Conservation (phyloP, 2,797 vertebrate genomes). For the Propithecus perrieri region DNA sequence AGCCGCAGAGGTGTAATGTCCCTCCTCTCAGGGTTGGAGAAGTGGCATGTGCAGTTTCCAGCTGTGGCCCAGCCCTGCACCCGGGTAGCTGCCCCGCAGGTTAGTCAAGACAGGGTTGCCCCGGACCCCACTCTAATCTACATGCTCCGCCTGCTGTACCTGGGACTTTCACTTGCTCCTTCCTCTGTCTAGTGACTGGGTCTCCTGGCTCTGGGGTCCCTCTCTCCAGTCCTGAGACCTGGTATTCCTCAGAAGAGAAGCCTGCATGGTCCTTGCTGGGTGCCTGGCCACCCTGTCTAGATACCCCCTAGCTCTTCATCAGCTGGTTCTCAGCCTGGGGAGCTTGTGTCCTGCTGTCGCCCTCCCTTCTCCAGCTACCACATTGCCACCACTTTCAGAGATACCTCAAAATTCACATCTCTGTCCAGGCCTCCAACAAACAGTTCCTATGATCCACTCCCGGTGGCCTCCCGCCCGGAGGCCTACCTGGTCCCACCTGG, state of each 20-base stretch:
- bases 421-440: not conserved
- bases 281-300: not conserved
- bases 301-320: not conserved
- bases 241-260: not conserved
- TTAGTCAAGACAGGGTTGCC: not conserved
- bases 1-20: not conserved
- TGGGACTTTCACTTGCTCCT: not conserved
- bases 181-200: not conserved
- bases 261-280: rapidly evolving
- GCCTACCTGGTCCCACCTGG: not conserved
- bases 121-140: rapidly evolving
- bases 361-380: not conserved
- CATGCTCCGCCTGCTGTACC: rapidly evolving
- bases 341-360: not conserved
- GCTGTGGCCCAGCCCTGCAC: not conserved
- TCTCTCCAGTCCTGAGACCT: not conserved
- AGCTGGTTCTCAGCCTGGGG: not conserved
- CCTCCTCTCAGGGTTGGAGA: not conserved
- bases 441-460: not conserved
- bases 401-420: not conserved
- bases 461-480: not conserved
- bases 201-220: not conserved
- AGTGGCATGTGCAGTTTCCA: not conserved
- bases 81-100: not conserved
- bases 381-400: not conserved